Evolutionary conservation across 2,797 vertebrate genomes (phyloP).

Genomic region (Rhynchotus rufescens): DNA sequence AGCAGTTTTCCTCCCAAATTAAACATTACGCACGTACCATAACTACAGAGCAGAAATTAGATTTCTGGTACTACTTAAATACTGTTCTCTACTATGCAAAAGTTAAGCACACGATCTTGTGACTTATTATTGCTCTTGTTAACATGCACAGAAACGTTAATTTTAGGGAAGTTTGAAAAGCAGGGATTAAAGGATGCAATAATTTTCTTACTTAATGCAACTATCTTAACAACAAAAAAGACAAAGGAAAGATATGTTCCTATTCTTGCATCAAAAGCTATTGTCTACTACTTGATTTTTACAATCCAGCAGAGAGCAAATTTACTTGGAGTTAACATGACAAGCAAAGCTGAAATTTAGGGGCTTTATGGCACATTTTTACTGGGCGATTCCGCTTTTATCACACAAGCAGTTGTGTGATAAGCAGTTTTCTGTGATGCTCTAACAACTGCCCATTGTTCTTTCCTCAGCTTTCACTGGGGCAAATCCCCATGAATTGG

Average conservation of each 20-base stretch:
- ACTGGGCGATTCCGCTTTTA: slow-evolving; percentile 58
- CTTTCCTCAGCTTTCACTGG: slow-evolving; percentile 19
- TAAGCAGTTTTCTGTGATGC: slow-evolving; percentile 31
- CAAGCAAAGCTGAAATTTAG: slow-evolving; percentile 60
- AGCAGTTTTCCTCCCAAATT: neutral
- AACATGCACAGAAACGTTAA: slow-evolving; percentile 48
- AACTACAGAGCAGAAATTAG: neutral
- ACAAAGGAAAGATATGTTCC: slow-evolving; percentile 19
- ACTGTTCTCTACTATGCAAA: neutral
- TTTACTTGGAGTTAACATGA: slow-evolving; percentile 60
- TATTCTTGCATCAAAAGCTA: slow-evolving; percentile 29
- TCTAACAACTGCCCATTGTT: slow-evolving; percentile 24
- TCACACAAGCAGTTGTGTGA: slow-evolving; percentile 27
- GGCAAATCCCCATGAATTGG: slow-evolving; percentile 47
- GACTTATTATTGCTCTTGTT: slow-evolving; percentile 54
- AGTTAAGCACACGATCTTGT: slow-evolving; percentile 11
- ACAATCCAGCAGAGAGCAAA: slow-evolving; percentile 40
- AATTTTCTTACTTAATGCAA: slow-evolving; percentile 73
- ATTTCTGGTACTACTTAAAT: slow-evolving; percentile 2
- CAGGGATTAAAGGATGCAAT: slow-evolving; percentile 50
- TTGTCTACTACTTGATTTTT: slow-evolving; percentile 56
- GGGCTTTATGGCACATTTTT: slow-evolving; percentile 57
- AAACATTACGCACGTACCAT: neutral
- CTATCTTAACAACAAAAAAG: slow-evolving; percentile 3
- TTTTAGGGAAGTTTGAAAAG: slow-evolving; percentile 57